Conservation (phyloP, 2,113 vertebrate species). For the Tichodroma muraria region DNA sequence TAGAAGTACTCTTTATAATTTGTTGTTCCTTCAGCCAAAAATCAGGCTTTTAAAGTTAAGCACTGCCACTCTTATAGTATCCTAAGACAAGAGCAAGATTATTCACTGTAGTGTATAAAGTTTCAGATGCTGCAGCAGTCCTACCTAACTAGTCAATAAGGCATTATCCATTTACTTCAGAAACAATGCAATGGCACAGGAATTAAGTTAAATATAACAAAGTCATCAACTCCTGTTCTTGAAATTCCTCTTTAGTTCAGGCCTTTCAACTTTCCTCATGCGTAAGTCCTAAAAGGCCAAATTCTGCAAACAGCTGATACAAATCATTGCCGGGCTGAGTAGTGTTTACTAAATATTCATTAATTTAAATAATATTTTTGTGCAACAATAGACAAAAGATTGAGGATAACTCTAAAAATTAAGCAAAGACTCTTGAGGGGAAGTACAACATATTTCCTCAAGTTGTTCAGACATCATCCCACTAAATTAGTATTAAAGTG, state of each 20-base stretch:
- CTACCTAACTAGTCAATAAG: neutral
- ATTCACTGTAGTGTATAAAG: slow-evolving; percentile 28
- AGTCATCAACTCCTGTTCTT: neutral
- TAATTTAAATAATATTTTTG: slow-evolving; percentile 15
- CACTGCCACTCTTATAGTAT: slow-evolving; percentile 7
- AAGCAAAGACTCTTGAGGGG: neutral
- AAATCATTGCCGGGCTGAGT: neutral
- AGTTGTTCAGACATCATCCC: neutral
- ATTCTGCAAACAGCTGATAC: neutral
- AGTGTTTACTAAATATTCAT: slow-evolving; percentile 2
- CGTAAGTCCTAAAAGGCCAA: neutral
- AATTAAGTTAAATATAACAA: neutral
- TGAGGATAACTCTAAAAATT: neutral
- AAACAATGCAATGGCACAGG: slow-evolving; percentile 15
- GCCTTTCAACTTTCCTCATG: neutral
- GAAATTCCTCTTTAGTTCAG: neutral
- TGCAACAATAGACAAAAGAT: neutral
- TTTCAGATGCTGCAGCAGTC: slow-evolving; percentile 20
- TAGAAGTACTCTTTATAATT: neutral
- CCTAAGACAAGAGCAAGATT: slow-evolving; percentile 24
- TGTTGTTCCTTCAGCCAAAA: neutral
- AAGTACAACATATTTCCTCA: slow-evolving; percentile 37
- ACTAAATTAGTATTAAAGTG: slow-evolving; percentile 52
- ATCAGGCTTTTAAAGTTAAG: neutral
- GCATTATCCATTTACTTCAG: neutral